phyloP scores from a whole-genome alignment of 2,797 vertebrate species.

The Etheostoma nigrum region DNA sequence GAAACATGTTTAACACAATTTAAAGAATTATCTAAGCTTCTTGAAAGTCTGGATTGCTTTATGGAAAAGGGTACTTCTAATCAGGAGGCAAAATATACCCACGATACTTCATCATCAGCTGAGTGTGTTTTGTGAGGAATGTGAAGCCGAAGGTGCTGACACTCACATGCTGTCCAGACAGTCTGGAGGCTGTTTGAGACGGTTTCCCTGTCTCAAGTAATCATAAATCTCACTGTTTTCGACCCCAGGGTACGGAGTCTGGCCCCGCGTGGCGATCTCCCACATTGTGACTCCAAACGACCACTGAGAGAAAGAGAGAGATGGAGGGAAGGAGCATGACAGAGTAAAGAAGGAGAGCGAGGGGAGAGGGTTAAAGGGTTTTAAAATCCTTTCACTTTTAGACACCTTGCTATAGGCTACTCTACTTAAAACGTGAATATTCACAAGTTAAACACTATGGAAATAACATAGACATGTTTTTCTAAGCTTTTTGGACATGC shows the following conservation, averaged over 20 bases:
- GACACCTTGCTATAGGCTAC: constrained; percentile 23
- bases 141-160: background rate
- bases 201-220: constrained; percentile 92
- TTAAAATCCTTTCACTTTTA: constrained; percentile 15
- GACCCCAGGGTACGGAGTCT: constrained; percentile 93
- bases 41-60: constrained; percentile 3
- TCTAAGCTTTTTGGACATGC: constrained; percentile 15
- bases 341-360: constrained; percentile 2
- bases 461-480: constrained; percentile 29
- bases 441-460: constrained; percentile 30
- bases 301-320: constrained; percentile 83
- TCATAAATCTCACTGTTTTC: constrained; percentile 97
- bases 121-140: constrained; percentile 20
- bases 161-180: constrained; percentile 93
- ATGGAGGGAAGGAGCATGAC: background rate
- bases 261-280: constrained; percentile 94
- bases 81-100: background rate
- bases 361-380: background rate
- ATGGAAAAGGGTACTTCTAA: background rate
- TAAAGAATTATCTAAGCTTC: background rate
- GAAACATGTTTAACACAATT: background rate
- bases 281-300: constrained; percentile 97
- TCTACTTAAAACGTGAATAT: constrained; percentile 30
- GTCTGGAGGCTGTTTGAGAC: constrained; percentile 92
- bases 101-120: constrained; percentile 19